phyloP scores from a whole-genome alignment of 1,140 invertebrate species.

The Zeugodacus cucurbitae region DNA sequence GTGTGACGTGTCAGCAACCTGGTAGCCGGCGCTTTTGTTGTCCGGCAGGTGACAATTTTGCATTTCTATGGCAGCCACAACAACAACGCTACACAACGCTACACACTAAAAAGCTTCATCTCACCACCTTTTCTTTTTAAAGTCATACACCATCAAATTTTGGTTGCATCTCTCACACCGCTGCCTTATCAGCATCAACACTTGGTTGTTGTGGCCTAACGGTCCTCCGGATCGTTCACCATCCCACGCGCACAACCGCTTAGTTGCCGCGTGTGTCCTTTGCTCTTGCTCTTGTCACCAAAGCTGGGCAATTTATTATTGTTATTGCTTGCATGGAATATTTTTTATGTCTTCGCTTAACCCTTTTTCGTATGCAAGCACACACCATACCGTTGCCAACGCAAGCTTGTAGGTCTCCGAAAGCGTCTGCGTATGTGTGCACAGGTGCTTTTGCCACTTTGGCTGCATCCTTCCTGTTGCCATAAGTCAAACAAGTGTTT shows the following conservation, averaged over 20 bases:
- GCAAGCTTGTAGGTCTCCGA: background rate
- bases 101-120: background rate
- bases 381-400: background rate
- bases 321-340: conserved; percentile 7
- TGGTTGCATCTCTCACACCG: background rate
- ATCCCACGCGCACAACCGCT: background rate
- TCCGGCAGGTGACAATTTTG: background rate
- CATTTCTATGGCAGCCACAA: background rate
- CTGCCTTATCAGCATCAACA: background rate
- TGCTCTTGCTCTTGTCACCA: background rate
- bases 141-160: background rate
- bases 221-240: background rate
- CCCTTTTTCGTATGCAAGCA: background rate
- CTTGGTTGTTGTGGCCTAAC: background rate
- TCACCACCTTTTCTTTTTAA: background rate
- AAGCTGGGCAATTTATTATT: background rate
- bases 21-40: conserved; percentile 13
- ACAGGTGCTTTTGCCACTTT: conserved; percentile 38
- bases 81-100: background rate
- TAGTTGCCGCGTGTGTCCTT: background rate
- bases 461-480: conserved; percentile 18
- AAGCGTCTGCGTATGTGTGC: background rate
- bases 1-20: background rate
- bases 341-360: conserved; percentile 23
- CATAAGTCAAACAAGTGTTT: conserved; percentile 35